Conservation (phyloP, 2,888 invertebrate genomes). For the Athalia cordata region DNA sequence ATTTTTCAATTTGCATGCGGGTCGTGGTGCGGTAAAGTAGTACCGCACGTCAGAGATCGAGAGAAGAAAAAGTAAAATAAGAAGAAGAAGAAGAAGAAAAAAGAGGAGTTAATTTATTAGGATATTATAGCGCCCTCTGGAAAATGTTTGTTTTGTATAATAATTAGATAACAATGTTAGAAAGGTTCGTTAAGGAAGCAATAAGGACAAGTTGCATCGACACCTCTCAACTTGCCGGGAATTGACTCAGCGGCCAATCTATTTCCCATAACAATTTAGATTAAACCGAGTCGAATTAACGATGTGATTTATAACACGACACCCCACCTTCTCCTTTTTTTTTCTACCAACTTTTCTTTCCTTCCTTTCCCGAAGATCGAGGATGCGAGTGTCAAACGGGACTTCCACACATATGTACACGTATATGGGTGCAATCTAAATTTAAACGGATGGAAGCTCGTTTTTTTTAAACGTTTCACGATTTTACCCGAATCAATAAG, state of each 20-base stretch:
- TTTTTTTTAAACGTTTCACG: conserved; percentile 38
- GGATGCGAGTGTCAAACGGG: conserved; percentile 25
- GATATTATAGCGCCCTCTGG: background rate
- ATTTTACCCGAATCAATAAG: conserved; percentile 16
- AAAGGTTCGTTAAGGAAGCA: conserved; percentile 33
- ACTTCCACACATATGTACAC: background rate
- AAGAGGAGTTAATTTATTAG: conserved; percentile 19
- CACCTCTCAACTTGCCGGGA: conserved; percentile 27
- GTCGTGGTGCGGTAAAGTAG: background rate
- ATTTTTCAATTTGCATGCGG: conserved; percentile 40
- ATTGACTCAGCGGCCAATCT: conserved; percentile 26
- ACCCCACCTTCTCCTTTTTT: background rate
- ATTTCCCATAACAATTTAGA: conserved; percentile 44
- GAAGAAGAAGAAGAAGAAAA: no score
- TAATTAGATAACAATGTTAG: conserved; percentile 43
- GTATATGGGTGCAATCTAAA: background rate
- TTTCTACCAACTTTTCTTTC: background rate
- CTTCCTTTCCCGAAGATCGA: background rate
- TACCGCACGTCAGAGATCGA: background rate
- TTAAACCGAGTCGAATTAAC: conserved; percentile 37
- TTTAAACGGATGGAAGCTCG: conserved; percentile 25
- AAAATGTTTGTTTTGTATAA: conserved; percentile 41
- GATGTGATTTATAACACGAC: conserved; percentile 37
- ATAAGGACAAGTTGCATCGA: conserved; percentile 39
- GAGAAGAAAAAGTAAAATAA: no score